Evolutionary conservation across 2,113 vertebrate species (phyloP).

Genomic region (Acinonyx jubatus): DNA sequence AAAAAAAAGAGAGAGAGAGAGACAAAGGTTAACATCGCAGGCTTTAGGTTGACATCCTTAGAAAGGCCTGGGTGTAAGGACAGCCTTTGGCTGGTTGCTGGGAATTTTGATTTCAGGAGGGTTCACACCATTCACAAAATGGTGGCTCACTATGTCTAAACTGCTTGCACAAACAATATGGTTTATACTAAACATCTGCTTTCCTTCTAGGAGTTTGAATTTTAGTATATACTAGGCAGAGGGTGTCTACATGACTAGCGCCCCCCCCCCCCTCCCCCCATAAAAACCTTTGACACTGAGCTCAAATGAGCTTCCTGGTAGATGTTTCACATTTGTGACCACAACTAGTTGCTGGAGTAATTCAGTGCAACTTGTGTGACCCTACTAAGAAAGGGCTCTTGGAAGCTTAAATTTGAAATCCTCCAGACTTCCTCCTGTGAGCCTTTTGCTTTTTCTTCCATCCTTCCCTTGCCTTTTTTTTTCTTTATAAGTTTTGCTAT

Average conservation of each 20-base stretch:
- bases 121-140: background rate
- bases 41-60: background rate
- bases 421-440: background rate
- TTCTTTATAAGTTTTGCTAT: background rate
- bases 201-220: background rate
- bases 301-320: background rate
- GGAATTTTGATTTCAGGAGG: background rate
- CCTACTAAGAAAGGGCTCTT: background rate
- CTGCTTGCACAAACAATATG: background rate
- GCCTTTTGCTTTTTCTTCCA: background rate
- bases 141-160: background rate
- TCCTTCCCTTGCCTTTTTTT: background rate
- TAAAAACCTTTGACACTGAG: background rate
- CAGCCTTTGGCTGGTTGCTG: background rate
- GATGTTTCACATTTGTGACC: background rate
- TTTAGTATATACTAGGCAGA: background rate
- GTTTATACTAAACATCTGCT: background rate
- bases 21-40: background rate
- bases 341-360: background rate
- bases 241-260: background rate
- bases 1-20: no score
- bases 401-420: background rate
- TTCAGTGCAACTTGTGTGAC: background rate
- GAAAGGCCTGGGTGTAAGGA: background rate
- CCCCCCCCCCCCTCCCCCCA: no score